Base-by-base conservation (phyloP, 2,113 vertebrate genomes). In the Gobius niger region DNA sequence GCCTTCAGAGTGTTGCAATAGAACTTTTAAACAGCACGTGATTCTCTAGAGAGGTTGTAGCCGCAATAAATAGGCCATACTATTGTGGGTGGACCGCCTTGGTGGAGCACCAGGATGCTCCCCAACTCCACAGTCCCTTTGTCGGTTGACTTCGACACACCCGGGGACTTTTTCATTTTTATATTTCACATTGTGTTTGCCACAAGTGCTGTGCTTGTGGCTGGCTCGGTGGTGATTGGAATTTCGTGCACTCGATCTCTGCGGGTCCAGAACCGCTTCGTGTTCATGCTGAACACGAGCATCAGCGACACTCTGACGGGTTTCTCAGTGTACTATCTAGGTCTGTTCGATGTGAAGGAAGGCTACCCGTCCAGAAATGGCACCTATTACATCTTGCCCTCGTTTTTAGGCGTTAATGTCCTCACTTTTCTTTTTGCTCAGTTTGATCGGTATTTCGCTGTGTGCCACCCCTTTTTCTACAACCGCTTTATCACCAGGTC, bases 241-340 rank as follows among this genome's bases (percentile, higher is more conserved):
- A 93, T 93, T 18, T 63, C 84, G 4, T 83, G 67, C 67, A 91
- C 82, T 0, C 73, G 80, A 4, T 81, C 66, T 6, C 84, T 93
- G 74, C 88, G 91, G n/a, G 62, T 51, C 16, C 91, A 93, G 82
- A 93, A 93, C 85, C 91, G 92, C 2, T 93, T 93, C 42, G 76
- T 92, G 9, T 93, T 93, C 78, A 93, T 93, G 92, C 74, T 93
- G 63, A 93, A 93, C 82, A 93, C 92, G 6, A 93, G 92, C 87
- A 83, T 92, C 71, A 93, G 92, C 15, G 92, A 93, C 87, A 92
- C 91, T 1, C 80, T 93, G 66, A 93, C 92, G 40, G 92, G 92
- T 8, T 74, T 91, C 63, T 93, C 91, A 1, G 89, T 88, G 41
- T 93, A 90, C 65, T 93, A 93, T 73, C 86, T 92, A 13, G 92